These are phyloP conservation scores for Chrysolina oricalcia DNA, from an alignment of 2,888 invertebrate genomes.

Conservation along the genomic window DNA sequence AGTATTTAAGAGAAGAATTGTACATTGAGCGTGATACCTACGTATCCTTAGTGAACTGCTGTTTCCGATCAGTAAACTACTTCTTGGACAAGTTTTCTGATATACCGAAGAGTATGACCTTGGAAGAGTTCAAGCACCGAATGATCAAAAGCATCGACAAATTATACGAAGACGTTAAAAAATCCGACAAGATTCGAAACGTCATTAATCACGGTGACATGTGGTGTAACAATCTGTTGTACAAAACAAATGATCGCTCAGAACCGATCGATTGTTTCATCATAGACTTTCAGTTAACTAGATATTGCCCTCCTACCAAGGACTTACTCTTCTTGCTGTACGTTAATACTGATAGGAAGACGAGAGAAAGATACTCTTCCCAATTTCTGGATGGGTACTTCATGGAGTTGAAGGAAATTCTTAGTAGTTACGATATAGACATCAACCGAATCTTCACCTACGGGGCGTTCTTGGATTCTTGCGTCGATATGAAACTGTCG, in stretches of 20 bases:
- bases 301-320: conserved; percentile 78
- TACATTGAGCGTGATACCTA: conserved; percentile 20
- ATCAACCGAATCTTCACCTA: background rate
- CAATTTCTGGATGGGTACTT: conserved; percentile 58
- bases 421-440: background rate
- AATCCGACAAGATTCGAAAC: conserved; percentile 69
- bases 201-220: conserved; percentile 66
- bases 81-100: conserved; percentile 47
- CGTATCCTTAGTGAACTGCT: background rate
- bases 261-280: conserved; percentile 59
- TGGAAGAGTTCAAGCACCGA: conserved; percentile 42
- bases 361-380: conserved; percentile 50
- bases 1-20: conserved; percentile 50
- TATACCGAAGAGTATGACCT: conserved; percentile 35
- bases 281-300: conserved; percentile 65
- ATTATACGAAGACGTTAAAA: conserved; percentile 62
- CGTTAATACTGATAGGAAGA: conserved; percentile 52
- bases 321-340: conserved; percentile 73
- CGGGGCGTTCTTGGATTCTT: background rate
- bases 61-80: conserved; percentile 27
- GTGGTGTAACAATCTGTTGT: conserved; percentile 64
- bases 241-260: conserved; percentile 49
- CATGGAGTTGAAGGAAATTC: conserved; percentile 44
- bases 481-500: background rate
- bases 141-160: conserved; percentile 29